Evolutionary conservation across 2,888 invertebrate genomes (phyloP).

Genomic region (Torymus aiolomorphi): DNA sequence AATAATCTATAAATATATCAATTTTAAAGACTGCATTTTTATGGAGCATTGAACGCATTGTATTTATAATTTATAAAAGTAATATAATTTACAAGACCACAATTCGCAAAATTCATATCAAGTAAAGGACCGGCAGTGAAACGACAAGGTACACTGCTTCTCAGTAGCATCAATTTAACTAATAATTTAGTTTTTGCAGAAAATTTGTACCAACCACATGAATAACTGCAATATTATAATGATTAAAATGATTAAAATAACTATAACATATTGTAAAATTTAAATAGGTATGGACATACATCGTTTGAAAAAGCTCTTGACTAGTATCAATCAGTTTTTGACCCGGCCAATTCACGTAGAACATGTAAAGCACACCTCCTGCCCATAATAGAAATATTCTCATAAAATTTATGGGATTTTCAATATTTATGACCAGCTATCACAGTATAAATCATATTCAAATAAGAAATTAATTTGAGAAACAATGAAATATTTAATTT

Average conservation of each 20-base stretch:
- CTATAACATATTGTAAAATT: background rate
- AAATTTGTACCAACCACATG: slow-evolving; percentile 24
- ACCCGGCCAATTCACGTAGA: slow-evolving; percentile 25
- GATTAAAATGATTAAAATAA: background rate
- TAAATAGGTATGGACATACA: background rate
- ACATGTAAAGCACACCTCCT: background rate
- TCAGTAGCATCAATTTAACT: slow-evolving; percentile 15
- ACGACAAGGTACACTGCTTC: slow-evolving; percentile 2
- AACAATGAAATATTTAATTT: background rate
- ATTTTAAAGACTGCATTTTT: background rate
- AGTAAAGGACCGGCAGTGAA: slow-evolving; percentile 16
- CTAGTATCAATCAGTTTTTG: slow-evolving; percentile 37
- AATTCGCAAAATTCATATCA: slow-evolving; percentile 11
- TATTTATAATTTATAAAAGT: background rate
- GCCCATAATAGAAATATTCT: background rate
- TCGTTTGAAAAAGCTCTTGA: background rate
- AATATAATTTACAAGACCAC: slow-evolving; percentile 4
- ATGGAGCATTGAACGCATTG: background rate
- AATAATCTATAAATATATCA: background rate
- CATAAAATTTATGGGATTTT: slow-evolving; percentile 1
- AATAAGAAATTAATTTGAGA: background rate
- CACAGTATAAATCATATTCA: background rate
- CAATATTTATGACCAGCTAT: slow-evolving; percentile 7
- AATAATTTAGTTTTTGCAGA: slow-evolving; percentile 5
- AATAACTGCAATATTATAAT: slow-evolving; percentile 17